Evolutionary conservation across 2,888 invertebrate genomes (phyloP), one percentile per base, ranked within the genome.

Genomic region (Drosophila prostipennis): DNA sequence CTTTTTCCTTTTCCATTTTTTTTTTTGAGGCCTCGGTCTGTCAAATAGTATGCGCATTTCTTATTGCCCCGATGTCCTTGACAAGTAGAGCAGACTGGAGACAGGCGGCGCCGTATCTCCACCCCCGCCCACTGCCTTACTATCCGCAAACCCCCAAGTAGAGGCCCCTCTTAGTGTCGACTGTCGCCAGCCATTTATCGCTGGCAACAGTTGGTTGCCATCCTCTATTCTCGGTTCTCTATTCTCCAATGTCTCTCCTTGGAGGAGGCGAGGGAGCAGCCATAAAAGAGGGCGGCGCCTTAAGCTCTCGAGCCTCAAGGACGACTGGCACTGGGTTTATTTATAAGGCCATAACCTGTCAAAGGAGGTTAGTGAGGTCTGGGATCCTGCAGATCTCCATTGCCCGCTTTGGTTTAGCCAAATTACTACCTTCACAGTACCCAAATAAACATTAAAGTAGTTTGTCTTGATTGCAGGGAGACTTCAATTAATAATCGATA

Each of bases 41-140:
- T 13, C 49, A 43, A 58, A 74, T 81, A 56, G 70, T 81, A 87
- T 82, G 87, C 81, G 81, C 85, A 82, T 87, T 84, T 79, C 48
- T 69, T 71, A 77, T 61, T 68, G 56, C 43, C 58, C 40, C 51
- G 26, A 36, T 75, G 87, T 81, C 87, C 81, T 82, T 82, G 87
- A 74, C 72, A 64, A 72, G 64, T 81, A 72, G 74, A 71, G 63
- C 70, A 49, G 77, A 54, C 79, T 84, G 79, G 74, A 77, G 81
- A 72, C 87, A 74, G 74, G 70, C 87, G 87, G 81, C 87, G 79
- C 79, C 81, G 67, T n/a, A 8, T 32, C 39, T 29, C 19, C 40
- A 23, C 1, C 11, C 36, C 29, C 16, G 34, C 26, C 10, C 14
- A 16, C 19, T 34, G n/a, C 8, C 32, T 23, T 26, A 11, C 40